A percentile compares a stretch with the other conserved stretches of the same genome.
Conservation (phyloP, 2,888 invertebrate species). For the Tiliacea aurago region DNA sequence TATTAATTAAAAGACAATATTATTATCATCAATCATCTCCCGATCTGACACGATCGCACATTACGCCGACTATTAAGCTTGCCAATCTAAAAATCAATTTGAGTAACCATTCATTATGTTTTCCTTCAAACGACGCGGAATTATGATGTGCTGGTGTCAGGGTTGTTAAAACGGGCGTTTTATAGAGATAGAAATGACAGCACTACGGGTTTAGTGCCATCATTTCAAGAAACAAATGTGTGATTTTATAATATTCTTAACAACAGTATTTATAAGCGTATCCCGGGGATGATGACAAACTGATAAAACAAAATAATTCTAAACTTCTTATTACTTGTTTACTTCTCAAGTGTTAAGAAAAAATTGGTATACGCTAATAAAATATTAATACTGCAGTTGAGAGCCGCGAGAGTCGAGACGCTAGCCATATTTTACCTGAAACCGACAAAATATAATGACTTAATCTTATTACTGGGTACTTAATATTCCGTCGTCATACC, state of each 20-base stretch:
- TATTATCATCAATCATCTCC: conserved; percentile 46
- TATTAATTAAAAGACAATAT: too few relatives aligned
- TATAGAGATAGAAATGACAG: not conserved
- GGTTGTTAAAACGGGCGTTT: conserved; percentile 12
- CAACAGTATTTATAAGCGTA: too few relatives aligned
- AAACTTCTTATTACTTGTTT: not conserved
- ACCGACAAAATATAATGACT: conserved; percentile 10
- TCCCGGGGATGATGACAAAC: not conserved
- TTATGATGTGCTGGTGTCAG: conserved; percentile 29
- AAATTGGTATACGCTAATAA: too few relatives aligned
- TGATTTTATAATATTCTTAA: not conserved
- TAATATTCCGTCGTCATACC: conserved; percentile 17
- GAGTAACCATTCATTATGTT: conserved; percentile 47
- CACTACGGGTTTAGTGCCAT: not conserved
- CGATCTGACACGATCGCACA: conserved; percentile 18
- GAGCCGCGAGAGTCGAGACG: not conserved
- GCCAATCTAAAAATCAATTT: conserved; percentile 60
- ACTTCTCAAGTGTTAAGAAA: not conserved
- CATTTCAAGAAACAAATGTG: not conserved
- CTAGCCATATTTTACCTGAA: not conserved
- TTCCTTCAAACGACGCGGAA: conserved; percentile 33
- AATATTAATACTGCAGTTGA: not conserved
- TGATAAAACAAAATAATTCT: not conserved
- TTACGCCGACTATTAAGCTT: conserved; percentile 33
- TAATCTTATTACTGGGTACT: conserved; percentile 14